A percentile compares a stretch with the other conserved stretches of the same genome.
These are phyloP conservation scores for Paratilapia polleni DNA, from an alignment of 2,113 vertebrate genomes.

Conservation along the genomic window DNA sequence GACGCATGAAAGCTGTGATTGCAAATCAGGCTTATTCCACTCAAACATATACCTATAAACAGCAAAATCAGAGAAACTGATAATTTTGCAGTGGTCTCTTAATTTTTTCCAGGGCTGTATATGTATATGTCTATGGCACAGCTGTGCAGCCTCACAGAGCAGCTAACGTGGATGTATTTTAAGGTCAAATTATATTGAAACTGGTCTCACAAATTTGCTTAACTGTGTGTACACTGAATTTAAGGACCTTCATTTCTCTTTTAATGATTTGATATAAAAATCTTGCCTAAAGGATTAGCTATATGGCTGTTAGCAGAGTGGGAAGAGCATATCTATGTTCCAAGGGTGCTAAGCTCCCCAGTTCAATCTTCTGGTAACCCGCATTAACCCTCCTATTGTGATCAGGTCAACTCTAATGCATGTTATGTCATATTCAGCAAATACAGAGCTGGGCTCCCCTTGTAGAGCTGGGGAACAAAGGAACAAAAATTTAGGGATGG, in stretches of 20 bases:
- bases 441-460: background rate
- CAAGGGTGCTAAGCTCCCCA: background rate
- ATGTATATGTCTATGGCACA: background rate
- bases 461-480: background rate
- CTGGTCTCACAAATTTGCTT: background rate
- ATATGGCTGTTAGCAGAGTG: background rate
- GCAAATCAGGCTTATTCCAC: too few species aligned
- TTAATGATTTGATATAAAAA: background rate
- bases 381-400: background rate
- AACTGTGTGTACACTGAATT: background rate
- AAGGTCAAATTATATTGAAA: too few species aligned
- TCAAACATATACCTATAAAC: too few species aligned
- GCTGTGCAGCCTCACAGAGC: too few species aligned
- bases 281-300: background rate
- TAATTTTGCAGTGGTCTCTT: too few species aligned
- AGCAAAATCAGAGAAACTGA: too few species aligned
- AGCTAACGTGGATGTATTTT: too few species aligned
- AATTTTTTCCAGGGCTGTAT: too few species aligned
- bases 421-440: background rate
- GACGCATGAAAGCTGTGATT: too few species aligned
- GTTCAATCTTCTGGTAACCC: background rate
- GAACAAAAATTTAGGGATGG: background rate
- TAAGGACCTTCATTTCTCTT: background rate
- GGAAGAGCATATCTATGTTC: too few species aligned
- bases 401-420: background rate